Base-by-base conservation (phyloP, 2,113 vertebrate species). In the Oreochromis tanganicae region DNA sequence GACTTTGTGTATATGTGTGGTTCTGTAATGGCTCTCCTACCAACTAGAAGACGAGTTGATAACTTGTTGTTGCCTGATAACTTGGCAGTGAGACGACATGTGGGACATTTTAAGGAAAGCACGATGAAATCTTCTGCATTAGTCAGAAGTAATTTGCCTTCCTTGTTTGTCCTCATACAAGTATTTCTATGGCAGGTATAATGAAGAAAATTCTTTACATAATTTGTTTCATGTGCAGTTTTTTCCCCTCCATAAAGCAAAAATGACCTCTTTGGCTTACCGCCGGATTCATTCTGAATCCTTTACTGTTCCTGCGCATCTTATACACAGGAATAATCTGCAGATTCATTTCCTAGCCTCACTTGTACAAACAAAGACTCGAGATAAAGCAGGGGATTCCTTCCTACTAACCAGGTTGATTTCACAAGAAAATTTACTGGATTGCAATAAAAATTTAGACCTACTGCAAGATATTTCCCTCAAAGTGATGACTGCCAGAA, bases 1-100 rank as follows among this genome's bases (percentile, higher is more conserved):
- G 71, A 32, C 71, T 12, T 78, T 34, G 7, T 0, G 1, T 50
- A 27, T 4, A 5, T n/a, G 6, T n/a, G 46, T 1, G 6, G 17
- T 0, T 52, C 46, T 78, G 73, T n/a, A 19, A 5, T 3, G 24
- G 43, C 17, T 50, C 71, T 75, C 27, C 10, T 32, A 32, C 73
- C 46, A 78, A 29, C 73, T 32, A 9, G 6, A 75, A 48, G 43
- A 75, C 24, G 4, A 29, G 9, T 24, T 29, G 14, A 27, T 4
- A 73, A 46, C 21, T 17, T 24, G 8, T 21, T 21, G 21, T 21
- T 21, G 21, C 21, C 43, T 29, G 14, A 27, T 4, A 73, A 46
- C 21, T 17, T 24, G 8, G 41, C 68, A 73, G 41, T 11, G 24
- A 48, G 68, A 78, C 0, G 16, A n/a, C 71, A 48, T 2, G 43